Percentiles rank a stretch among this genome's conserved stretches.
phyloP scores from a whole-genome alignment of 2,797 vertebrate genomes.

The Rhodeus uyekii region DNA sequence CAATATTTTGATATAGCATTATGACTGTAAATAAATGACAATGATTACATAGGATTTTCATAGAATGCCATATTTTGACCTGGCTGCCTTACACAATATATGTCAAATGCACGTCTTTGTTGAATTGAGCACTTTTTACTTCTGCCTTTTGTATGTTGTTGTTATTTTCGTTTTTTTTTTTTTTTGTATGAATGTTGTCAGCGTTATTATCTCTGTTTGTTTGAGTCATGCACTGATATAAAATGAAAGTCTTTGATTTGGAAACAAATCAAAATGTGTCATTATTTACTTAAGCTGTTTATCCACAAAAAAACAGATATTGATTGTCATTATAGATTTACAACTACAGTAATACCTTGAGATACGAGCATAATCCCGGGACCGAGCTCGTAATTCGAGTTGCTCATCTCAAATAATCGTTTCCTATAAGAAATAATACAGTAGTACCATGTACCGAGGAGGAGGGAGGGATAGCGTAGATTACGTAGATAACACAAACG shows the following conservation, averaged over 20 bases:
- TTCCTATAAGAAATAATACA: too few species aligned
- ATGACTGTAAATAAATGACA: conserved; percentile 64
- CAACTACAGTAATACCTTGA: neutral
- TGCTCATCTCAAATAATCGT: too few species aligned
- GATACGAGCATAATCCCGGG: too few species aligned
- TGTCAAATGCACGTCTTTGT: conserved; percentile 47
- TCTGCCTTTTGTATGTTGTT: conserved; percentile 14
- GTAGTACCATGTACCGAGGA: too few species aligned
- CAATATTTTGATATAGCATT: conserved; percentile 76
- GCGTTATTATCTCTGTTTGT: conserved; percentile 18
- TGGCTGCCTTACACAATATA: conserved; percentile 74
- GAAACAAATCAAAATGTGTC: conserved; percentile 7
- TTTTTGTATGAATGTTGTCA: conserved; percentile 26
- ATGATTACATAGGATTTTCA: conserved; percentile 51
- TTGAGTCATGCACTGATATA: conserved; percentile 60
- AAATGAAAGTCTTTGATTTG: conserved; percentile 24
- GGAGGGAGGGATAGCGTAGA: too few species aligned
- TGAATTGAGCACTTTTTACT: conserved; percentile 60
- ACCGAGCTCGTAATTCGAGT: too few species aligned
- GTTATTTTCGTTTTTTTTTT: conserved; percentile 31
- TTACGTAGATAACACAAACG: too few species aligned
- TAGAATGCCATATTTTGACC: conserved; percentile 61
- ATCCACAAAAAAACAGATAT: neutral
- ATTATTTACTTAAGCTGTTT: neutral
- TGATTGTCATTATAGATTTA: neutral